These are phyloP conservation scores for Channa argus DNA, from an alignment of 2,113 vertebrate species.

Conservation along the genomic window DNA sequence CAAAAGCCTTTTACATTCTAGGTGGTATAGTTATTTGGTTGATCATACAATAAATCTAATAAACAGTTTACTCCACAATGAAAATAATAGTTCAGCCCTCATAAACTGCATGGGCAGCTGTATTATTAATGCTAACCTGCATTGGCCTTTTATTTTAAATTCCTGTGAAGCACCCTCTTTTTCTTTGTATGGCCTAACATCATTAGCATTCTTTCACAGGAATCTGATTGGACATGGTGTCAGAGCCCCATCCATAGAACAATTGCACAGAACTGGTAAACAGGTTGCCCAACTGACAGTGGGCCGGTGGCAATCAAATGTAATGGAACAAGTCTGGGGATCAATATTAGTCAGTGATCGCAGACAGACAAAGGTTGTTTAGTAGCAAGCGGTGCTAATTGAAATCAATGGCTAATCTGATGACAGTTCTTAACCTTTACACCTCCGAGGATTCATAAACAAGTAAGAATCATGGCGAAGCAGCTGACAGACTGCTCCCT, in stretches of 20 bases:
- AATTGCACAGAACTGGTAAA: constrained; percentile 55
- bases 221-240: constrained; percentile 21
- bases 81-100: not conserved
- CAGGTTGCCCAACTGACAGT: constrained; percentile 67
- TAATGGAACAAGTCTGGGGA: constrained; percentile 81
- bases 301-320: constrained; percentile 75
- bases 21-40: no score
- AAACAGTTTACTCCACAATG: not conserved
- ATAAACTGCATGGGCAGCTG: not conserved
- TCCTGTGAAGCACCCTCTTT: constrained; percentile 54
- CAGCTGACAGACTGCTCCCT: constrained; percentile 10
- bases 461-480: constrained; percentile 58
- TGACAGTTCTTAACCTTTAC: constrained; percentile 83
- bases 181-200: constrained; percentile 48
- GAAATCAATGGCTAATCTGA: constrained; percentile 89
- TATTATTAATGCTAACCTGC: not conserved
- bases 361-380: constrained; percentile 85
- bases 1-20: no score
- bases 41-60: no score
- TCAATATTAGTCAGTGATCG: constrained; percentile 82
- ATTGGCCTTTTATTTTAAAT: constrained; percentile 19
- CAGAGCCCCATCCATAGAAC: constrained; percentile 24
- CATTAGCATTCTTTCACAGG: constrained; percentile 63
- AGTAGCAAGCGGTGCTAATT: constrained; percentile 82
- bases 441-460: constrained; percentile 80